These are phyloP conservation scores for Synergus laeviventris DNA, from an alignment of 2,888 invertebrate genomes.

Conservation along the genomic window DNA sequence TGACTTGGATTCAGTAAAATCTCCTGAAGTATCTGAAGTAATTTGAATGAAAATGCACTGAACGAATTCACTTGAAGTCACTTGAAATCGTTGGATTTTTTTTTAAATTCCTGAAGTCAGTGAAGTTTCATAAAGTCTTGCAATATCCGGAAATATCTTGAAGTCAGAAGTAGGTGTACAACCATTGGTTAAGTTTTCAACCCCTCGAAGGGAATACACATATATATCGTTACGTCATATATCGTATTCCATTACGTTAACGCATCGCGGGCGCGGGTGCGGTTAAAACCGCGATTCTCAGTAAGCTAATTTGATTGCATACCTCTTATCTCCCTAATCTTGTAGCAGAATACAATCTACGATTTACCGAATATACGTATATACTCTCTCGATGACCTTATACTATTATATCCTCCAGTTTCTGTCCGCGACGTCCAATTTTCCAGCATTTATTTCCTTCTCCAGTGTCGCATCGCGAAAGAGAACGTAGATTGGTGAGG, in stretches of 20 bases:
- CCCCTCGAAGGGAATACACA: too few species aligned
- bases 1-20: too few species aligned
- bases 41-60: too few species aligned
- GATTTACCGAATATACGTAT: slow-evolving; percentile 23
- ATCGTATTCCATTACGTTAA: slow-evolving; percentile 68
- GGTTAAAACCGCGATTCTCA: slow-evolving; percentile 21
- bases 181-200: too few species aligned
- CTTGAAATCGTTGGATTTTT: too few species aligned
- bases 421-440: slow-evolving; percentile 35
- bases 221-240: slow-evolving; percentile 62
- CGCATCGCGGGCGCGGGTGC: slow-evolving; percentile 57
- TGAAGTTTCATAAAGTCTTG: too few species aligned
- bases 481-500: slow-evolving; percentile 25
- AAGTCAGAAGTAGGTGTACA: too few species aligned
- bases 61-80: too few species aligned
- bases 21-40: too few species aligned
- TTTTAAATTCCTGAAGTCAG: too few species aligned
- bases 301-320: slow-evolving; percentile 36
- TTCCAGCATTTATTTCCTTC: slow-evolving; percentile 17
- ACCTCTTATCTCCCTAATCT: slow-evolving; percentile 32
- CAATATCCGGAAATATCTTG: too few species aligned
- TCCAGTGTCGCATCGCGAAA: slow-evolving; percentile 4
- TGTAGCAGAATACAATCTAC: slow-evolving; percentile 20
- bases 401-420: background rate
- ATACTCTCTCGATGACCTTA: background rate